Evolutionary conservation across 2,888 invertebrate species (phyloP).

Genomic region (Galeopsomyia nigrocyanea): DNA sequence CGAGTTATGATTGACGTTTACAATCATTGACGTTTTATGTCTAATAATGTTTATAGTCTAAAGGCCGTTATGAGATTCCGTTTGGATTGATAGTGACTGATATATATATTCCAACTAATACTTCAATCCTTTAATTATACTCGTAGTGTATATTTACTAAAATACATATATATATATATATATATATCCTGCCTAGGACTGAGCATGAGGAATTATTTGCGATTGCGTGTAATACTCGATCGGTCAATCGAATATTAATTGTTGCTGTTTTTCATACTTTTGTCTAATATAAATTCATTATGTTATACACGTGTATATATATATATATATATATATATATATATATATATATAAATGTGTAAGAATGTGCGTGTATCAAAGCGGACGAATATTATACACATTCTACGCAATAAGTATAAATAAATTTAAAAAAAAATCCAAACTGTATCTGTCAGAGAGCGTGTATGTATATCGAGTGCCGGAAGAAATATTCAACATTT

Average conservation of each 20-base stretch:
- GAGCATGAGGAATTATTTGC: conserved; percentile 15
- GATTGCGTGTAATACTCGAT: conserved; percentile 12
- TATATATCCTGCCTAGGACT: neutral
- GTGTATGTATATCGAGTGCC: too few species aligned
- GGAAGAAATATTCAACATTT: too few species aligned
- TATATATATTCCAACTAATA: neutral
- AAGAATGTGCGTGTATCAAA: too few species aligned
- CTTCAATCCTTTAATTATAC: conserved; percentile 10
- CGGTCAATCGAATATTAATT: conserved; percentile 4
- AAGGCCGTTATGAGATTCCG: conserved; percentile 9
- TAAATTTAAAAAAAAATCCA: conserved; percentile 8
- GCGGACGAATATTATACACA: conserved; percentile 5
- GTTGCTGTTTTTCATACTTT: conserved; percentile 8
- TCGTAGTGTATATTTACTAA: neutral
- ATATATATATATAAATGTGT: too few species aligned
- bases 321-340: too few species aligned
- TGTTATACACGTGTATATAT: too few species aligned
- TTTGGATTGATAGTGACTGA: conserved; percentile 3
- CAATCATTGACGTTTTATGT: conserved; percentile 4
- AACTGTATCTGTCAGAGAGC: conserved; percentile 2
- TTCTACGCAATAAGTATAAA: neutral
- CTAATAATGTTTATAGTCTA: conserved; percentile 20
- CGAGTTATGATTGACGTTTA: neutral
- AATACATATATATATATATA: too few species aligned
- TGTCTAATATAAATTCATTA: neutral